A percentile compares a stretch with the other conserved stretches of the same genome.
Conservation (phyloP, 2,113 vertebrate genomes). For the Tragulus kanchil region DNA sequence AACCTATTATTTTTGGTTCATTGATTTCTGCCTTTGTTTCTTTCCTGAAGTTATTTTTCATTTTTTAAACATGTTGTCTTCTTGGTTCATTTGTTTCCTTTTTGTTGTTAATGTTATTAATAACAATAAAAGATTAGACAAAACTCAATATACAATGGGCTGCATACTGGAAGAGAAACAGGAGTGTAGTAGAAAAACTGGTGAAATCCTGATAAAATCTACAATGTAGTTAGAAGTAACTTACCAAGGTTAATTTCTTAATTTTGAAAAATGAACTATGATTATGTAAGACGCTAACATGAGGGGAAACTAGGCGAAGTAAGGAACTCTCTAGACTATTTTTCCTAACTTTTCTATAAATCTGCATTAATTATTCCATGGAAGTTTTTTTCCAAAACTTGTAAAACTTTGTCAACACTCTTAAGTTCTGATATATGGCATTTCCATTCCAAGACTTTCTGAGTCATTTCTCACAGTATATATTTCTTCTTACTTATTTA, state of each 20-base stretch:
- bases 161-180: neutral
- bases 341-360: slow-evolving; percentile 22
- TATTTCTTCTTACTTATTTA: slow-evolving; percentile 26
- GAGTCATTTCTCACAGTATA: neutral
- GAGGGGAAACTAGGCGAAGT: neutral
- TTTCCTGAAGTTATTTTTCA: slow-evolving; percentile 23
- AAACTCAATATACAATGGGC: slow-evolving; percentile 9
- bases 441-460: neutral
- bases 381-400: neutral
- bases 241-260: slow-evolving; percentile 22
- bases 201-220: slow-evolving; percentile 21
- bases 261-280: slow-evolving; percentile 4
- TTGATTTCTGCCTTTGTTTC: slow-evolving; percentile 40
- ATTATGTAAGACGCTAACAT: neutral
- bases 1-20: slow-evolving; percentile 50
- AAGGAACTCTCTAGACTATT: neutral
- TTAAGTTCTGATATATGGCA: neutral
- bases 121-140: slow-evolving; percentile 22
- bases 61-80: slow-evolving; percentile 24
- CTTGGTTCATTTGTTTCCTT: slow-evolving; percentile 37
- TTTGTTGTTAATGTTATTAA: slow-evolving; percentile 24
- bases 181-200: neutral
- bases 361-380: slow-evolving; percentile 14
- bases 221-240: neutral
- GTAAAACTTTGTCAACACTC: slow-evolving; percentile 10